phyloP scores from a whole-genome alignment of 2,113 vertebrate genomes.

The Brachyhypopomus gauderio region DNA sequence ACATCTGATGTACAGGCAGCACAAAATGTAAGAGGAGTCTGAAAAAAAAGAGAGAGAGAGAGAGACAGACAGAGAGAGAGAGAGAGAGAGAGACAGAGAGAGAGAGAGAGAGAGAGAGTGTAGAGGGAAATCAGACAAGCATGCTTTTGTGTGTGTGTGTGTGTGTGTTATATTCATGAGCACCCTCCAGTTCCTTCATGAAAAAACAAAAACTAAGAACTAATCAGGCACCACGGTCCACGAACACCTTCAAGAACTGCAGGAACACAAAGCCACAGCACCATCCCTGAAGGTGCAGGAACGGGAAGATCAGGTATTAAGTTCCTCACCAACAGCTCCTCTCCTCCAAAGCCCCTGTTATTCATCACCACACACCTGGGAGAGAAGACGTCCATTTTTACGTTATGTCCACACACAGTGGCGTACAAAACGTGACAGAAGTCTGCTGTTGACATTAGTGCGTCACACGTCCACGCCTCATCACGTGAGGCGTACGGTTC shows the following conservation, averaged over 20 bases:
- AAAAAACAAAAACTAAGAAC: not conserved
- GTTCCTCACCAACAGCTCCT: constrained; percentile 78
- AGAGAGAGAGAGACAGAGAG: not conserved
- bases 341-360: constrained; percentile 79
- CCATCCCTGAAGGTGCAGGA: not conserved
- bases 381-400: constrained; percentile 16
- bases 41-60: constrained; percentile 9
- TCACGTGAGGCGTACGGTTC: too few species aligned
- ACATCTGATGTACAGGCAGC: constrained; percentile 81
- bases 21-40: constrained; percentile 81
- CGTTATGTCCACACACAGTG: too few species aligned
- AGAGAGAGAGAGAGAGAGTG: not conserved
- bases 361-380: constrained; percentile 82
- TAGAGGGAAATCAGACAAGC: not conserved
- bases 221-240: too few species aligned
- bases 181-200: too few species aligned
- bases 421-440: too few species aligned
- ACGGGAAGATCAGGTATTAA: not conserved
- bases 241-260: too few species aligned
- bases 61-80: not conserved
- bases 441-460: not conserved
- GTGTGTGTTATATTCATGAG: too few species aligned
- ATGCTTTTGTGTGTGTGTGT: not conserved
- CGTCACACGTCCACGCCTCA: too few species aligned
- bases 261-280: not conserved